These are phyloP conservation scores for Umimayanthus chanpuru DNA, from an alignment of 92 coral and sea anemone species.

Conservation along the genomic window DNA sequence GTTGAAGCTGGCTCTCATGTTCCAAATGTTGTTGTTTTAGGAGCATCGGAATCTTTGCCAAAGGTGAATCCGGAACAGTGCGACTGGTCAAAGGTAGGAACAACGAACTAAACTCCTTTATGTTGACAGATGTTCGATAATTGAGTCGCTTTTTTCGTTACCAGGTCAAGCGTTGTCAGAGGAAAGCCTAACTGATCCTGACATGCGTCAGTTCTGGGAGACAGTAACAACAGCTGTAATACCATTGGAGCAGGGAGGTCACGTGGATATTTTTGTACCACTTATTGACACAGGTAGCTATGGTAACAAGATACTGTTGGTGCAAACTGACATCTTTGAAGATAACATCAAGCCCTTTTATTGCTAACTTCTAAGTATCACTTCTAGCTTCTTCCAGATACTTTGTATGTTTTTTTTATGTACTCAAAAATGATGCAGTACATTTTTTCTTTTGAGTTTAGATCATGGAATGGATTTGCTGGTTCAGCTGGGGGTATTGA, in stretches of 20 bases:
- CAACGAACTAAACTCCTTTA: background rate
- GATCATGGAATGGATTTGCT: conserved; percentile 91
- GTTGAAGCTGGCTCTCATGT: background rate
- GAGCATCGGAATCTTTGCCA: conserved; percentile 74
- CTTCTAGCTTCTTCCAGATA: background rate
- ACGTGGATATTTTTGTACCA: conserved; percentile 90
- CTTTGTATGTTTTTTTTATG: background rate
- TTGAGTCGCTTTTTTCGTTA: background rate
- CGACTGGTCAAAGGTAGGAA: conserved; percentile 79
- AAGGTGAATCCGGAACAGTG: conserved; percentile 78
- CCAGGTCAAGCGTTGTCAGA: conserved; percentile 71
- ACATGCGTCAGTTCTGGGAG: conserved; percentile 92
- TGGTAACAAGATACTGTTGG: background rate
- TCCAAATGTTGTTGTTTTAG: conserved; percentile 32
- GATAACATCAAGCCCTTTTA: no score
- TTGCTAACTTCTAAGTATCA: no score
- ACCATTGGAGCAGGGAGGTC: conserved; percentile 73
- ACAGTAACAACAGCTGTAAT: conserved; percentile 68
- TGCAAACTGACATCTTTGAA: no score
- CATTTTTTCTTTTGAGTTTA: conserved; percentile 1
- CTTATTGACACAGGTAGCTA: conserved; percentile 86
- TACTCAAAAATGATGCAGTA: background rate
- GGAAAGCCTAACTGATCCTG: conserved; percentile 62
- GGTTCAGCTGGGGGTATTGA: conserved; percentile 84
- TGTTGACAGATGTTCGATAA: background rate